phyloP scores from a whole-genome alignment of 2,888 invertebrate genomes.

The Capitulum mitella region DNA sequence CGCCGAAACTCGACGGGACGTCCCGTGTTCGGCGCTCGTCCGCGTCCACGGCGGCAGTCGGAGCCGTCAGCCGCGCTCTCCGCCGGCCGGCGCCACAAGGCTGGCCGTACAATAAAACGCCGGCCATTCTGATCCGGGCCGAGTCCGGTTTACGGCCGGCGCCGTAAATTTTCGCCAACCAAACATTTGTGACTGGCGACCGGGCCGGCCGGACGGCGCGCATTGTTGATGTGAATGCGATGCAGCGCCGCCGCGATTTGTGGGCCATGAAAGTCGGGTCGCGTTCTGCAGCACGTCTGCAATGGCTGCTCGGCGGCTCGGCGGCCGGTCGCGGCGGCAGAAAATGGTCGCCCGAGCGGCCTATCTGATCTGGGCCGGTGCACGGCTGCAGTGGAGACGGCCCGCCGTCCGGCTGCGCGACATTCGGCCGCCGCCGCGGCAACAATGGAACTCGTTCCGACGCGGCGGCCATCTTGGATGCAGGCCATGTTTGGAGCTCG shows the following conservation, averaged over 20 bases:
- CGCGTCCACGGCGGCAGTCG: background rate
- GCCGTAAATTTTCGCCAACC: background rate
- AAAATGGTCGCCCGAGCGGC: background rate
- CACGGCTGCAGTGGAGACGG: background rate
- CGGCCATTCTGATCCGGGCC: background rate
- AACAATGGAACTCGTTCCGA: background rate
- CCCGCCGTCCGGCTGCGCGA: too few relatives aligned
- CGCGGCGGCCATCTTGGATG: background rate
- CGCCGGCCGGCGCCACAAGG: background rate
- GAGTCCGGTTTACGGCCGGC: background rate
- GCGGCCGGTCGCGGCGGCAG: background rate
- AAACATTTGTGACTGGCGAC: conserved; percentile 11
- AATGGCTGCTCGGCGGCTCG: too few relatives aligned
- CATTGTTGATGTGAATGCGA: background rate
- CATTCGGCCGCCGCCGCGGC: background rate
- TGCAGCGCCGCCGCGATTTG: conserved; percentile 10
- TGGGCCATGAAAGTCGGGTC: background rate
- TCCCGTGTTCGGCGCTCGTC: too few relatives aligned
- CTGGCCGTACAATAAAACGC: background rate
- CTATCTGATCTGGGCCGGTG: background rate
- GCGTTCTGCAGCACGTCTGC: background rate
- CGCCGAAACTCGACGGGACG: too few relatives aligned
- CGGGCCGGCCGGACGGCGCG: background rate
- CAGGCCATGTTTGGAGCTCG: too few relatives aligned
- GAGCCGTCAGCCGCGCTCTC: background rate